Percentiles rank a stretch among this genome's conserved stretches.
Evolutionary conservation across 2,113 vertebrate species (phyloP).

Genomic region (Tragulus kanchil): DNA sequence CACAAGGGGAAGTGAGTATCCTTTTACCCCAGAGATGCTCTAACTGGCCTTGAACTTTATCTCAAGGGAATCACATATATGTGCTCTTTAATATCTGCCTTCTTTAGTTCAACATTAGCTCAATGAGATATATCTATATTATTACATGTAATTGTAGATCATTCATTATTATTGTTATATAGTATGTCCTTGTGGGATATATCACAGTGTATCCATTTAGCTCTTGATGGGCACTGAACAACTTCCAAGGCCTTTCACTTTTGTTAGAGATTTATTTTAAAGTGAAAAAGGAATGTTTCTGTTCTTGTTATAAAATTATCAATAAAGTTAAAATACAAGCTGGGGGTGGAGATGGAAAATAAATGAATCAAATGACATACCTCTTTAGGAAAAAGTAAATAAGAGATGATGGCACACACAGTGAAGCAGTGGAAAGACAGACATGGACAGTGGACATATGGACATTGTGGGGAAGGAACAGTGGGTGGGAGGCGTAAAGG

Average conservation of each 20-base stretch:
- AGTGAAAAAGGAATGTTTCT: background rate
- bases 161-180: background rate
- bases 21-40: background rate
- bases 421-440: too few species aligned
- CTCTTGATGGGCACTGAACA: background rate
- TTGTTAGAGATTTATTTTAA: conserved; percentile 32
- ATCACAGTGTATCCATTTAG: conserved; percentile 1
- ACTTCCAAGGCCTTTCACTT: conserved; percentile 8
- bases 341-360: too few species aligned
- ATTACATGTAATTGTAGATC: background rate
- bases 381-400: too few species aligned
- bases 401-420: too few species aligned
- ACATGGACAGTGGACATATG: too few species aligned
- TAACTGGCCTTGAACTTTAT: background rate
- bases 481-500: too few species aligned
- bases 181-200: background rate
- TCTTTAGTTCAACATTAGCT: background rate
- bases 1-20: background rate
- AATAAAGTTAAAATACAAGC: too few species aligned
- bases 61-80: background rate
- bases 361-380: too few species aligned
- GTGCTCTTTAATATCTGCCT: background rate
- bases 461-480: too few species aligned
- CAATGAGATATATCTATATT: background rate
- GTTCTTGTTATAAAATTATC: background rate